Evolutionary conservation across 2,113 vertebrate genomes (phyloP).

Genomic region (Serilophus lunatus): DNA sequence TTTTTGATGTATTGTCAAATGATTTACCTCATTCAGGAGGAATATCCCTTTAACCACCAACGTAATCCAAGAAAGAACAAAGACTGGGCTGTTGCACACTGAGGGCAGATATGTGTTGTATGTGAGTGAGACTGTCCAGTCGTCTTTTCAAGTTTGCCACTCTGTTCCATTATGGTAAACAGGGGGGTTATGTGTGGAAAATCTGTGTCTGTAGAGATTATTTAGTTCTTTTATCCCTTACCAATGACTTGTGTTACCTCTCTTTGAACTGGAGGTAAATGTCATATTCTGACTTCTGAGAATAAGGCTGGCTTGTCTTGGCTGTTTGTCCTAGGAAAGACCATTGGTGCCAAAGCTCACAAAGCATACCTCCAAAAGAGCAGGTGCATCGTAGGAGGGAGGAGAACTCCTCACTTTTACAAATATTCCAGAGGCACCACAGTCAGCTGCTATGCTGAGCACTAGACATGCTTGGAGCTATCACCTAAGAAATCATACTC

Average conservation of each 20-base stretch:
- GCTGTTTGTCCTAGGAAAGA: background rate
- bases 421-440: no score
- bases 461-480: background rate
- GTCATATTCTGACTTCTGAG: background rate
- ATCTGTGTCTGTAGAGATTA: background rate
- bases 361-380: fast-evolving
- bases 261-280: background rate
- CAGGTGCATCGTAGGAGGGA: fast-evolving
- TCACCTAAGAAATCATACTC: background rate
- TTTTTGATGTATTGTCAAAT: fast-evolving
- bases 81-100: background rate
- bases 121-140: background rate
- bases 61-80: fast-evolving
- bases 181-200: background rate
- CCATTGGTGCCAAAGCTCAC: background rate
- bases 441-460: background rate
- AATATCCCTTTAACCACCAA: background rate
- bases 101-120: background rate
- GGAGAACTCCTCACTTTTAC: fast-evolving
- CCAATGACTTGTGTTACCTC: fast-evolving
- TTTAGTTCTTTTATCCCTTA: background rate
- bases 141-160: background rate
- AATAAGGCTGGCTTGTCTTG: background rate
- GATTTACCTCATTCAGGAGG: background rate
- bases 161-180: background rate